A percentile compares a stretch with the other conserved stretches of the same genome.
These are phyloP conservation scores for Dryadula phaetusa DNA, from an alignment of 2,888 invertebrate genomes.

Conservation along the genomic window DNA sequence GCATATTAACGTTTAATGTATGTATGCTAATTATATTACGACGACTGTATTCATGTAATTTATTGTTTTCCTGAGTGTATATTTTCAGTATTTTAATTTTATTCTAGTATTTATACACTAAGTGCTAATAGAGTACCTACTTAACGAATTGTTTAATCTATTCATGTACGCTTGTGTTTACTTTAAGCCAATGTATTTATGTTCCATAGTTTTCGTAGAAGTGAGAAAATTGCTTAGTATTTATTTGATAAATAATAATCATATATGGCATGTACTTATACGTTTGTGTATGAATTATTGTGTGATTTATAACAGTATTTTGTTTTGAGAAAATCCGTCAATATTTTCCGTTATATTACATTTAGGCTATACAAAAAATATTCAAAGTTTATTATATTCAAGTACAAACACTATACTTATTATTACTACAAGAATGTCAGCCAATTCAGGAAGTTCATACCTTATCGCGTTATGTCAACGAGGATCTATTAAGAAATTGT, in stretches of 20 bases:
- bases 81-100: background rate
- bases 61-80: background rate
- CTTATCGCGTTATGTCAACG: slow-evolving; percentile 37
- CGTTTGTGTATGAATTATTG: too few species aligned
- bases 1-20: background rate
- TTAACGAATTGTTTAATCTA: background rate
- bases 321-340: background rate
- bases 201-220: background rate
- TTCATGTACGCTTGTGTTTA: background rate
- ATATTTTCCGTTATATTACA: background rate
- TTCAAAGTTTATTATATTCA: background rate
- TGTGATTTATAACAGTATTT: too few species aligned
- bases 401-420: slow-evolving; percentile 5
- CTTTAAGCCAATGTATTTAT: background rate
- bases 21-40: background rate
- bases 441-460: slow-evolving; percentile 37
- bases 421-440: slow-evolving; percentile 27
- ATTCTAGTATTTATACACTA: background rate
- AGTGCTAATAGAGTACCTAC: slow-evolving; percentile 3
- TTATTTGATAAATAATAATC: background rate
- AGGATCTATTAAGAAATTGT: slow-evolving; percentile 35
- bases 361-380: too few species aligned
- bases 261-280: too few species aligned
- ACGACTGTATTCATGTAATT: background rate
- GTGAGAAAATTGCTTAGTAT: background rate